Evolutionary conservation across 2,113 vertebrate species (phyloP).

Genomic region (Phaethon lepturus): DNA sequence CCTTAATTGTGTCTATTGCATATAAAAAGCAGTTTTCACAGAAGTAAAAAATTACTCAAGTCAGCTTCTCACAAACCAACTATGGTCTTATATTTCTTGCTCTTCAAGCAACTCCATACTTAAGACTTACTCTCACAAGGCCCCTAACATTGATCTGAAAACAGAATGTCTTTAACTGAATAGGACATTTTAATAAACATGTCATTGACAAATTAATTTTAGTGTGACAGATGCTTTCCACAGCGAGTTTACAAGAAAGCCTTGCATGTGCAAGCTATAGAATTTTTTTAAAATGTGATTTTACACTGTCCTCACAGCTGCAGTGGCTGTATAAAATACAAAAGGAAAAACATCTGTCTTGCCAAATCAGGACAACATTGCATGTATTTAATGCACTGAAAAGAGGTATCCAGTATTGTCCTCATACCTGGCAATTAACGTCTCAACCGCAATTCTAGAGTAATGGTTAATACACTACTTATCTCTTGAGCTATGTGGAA

Average conservation of each 20-base stretch:
- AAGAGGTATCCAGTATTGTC: background rate
- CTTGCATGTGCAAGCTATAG: background rate
- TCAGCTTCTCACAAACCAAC: background rate
- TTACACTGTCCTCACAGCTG: background rate
- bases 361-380: background rate
- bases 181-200: background rate
- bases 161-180: background rate
- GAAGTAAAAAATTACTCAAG: slow-evolving; percentile 29
- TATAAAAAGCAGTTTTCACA: slow-evolving; percentile 19
- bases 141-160: background rate
- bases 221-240: background rate
- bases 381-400: background rate
- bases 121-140: background rate
- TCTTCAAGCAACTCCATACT: background rate
- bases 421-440: background rate
- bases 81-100: background rate
- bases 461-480: background rate
- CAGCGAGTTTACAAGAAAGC: background rate
- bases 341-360: background rate
- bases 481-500: background rate
- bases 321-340: background rate
- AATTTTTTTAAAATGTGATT: background rate
- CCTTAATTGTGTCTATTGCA: slow-evolving; percentile 14
- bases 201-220: background rate
- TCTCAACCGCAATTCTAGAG: background rate